Evolutionary conservation across 1,140 invertebrate species (phyloP), one percentile per base, ranked within the genome.

Genomic region (Tribolium madens): DNA sequence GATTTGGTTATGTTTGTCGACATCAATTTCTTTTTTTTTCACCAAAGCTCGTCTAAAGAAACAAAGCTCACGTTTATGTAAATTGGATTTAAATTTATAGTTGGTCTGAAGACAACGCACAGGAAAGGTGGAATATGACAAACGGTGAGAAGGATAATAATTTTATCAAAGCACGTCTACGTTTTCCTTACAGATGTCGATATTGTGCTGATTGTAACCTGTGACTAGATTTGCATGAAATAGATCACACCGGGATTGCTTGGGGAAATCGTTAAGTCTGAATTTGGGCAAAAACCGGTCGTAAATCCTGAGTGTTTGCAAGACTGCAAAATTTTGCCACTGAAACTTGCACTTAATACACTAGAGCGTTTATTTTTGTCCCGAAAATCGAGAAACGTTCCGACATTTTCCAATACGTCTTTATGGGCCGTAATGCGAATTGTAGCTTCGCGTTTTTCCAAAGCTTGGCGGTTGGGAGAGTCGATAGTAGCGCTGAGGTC

Each of bases 21-120:
- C 36, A n/a, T 2, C 36, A 42, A 42, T 42, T 42, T 42, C 13
- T 14, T 50, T 50, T 47, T 9, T 9, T 50, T n/a, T 2, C n/a
- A 50, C 5, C 5, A 57, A 57, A 57, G 4, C 10, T 18, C 10
- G 15, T n/a, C 15, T 18, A 12, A 33, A 1, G 31, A 64, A 64
- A 33, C 52, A 57, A 17, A 57, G 17, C 52, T 3, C 52, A 57
- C 52, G 52, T 57, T 21, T 17, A n/a, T 21, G 15, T 21, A 57
- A 57, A 57, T 57, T 57, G 52, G 52, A 57, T 57, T 57, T 57
- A 57, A 57, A 57, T 57, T 57, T 57, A 57, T 57, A 57, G 52
- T 57, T 57, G 21, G 52, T 57, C 52, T 1, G 9, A 17, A 7
- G 48, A 17, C 48, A 17, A 42, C 36, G 36, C 36, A 42, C 36